Evolutionary conservation across 2,113 vertebrate genomes (phyloP), one percentile per base, ranked within the genome.

Genomic region (Platysteira castanea): DNA sequence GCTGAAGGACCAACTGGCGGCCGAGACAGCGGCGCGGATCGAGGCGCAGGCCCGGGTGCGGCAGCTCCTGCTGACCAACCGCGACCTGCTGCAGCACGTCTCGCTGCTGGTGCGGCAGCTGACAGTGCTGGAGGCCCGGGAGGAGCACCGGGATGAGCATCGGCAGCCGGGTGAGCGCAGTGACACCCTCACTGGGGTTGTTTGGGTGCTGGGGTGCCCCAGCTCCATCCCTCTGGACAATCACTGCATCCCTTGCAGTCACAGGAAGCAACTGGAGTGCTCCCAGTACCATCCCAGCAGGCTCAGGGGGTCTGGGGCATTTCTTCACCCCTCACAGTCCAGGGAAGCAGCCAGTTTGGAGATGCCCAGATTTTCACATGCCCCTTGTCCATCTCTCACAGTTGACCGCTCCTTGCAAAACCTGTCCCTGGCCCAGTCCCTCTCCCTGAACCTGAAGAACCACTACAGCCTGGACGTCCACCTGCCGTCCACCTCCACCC

Each of bases 1-100:
- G 46, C 81, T 98, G 42, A 98, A 98, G 95, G 98, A 99, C 96
- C 98, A 98, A 78, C 97, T 99, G 93, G 98, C 98, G 0, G 98
- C 98, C 1, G 98, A 99, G 93, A 98, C 95, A 0, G 92, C 98
- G 2, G 98, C 98, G 49, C 98, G 98, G 19, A 97, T 98, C 77
- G 98, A 99, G 93, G 98, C 98, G 6, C 98, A 98, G 93, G 98
- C 98, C 57, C 98, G 98, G 6, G 98, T 98, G 33, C 98, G 98
- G 96, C 98, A 99, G 97, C 98, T 99, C 59, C 98, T 99, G 75
- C 90, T 99, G 92, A 98, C 99, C 97, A 99, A 99, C 97, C 92
- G 98, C 2, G 98, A 99, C 90, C 91, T 99, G 82, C 98, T 99
- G 70, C 98, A 98, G 93, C 98, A 98, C 74, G 97, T 99, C 92